Conservation (phyloP, 2,888 invertebrate genomes). For the Xestobium rufovillosum region DNA sequence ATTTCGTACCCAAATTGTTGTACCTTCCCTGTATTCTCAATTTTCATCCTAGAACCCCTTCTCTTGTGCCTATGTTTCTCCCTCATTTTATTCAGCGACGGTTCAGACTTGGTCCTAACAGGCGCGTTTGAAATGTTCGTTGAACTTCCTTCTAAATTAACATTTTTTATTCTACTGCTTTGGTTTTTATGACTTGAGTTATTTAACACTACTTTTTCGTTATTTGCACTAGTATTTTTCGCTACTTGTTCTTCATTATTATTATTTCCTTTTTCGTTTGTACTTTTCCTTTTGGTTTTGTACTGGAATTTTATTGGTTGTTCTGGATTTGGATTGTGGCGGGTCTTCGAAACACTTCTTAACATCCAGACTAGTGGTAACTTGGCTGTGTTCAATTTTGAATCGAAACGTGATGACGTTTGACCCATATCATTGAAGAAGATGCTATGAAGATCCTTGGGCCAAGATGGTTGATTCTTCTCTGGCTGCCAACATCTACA, state of each 20-base stretch:
- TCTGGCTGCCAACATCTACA: no score
- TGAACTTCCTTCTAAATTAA: no score
- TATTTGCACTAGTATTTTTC: constrained; percentile 19
- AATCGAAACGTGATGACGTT: constrained; percentile 44
- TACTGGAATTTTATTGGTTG: constrained; percentile 44
- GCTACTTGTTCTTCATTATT: neutral
- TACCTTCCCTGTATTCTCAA: constrained; percentile 32
- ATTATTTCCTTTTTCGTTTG: no score
- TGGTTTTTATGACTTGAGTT: constrained; percentile 11
- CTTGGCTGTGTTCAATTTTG: constrained; percentile 48
- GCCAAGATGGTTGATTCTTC: no score
- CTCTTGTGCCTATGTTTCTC: constrained; percentile 45
- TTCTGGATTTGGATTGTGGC: constrained; percentile 36
- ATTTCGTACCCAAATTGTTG: constrained; percentile 69
- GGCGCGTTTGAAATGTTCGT: constrained; percentile 29
- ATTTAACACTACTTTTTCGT: constrained; percentile 24
- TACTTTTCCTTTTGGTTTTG: constrained; percentile 33
- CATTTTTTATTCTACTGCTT: constrained; percentile 12
- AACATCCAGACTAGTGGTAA: constrained; percentile 71
- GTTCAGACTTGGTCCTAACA: constrained; percentile 46
- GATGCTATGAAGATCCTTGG: constrained; percentile 7
- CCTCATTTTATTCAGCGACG: constrained; percentile 45
- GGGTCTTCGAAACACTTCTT: constrained; percentile 48
- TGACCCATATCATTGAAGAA: constrained; percentile 44
- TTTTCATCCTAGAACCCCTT: constrained; percentile 34